Percentiles rank a stretch among this genome's conserved stretches.
Conservation (phyloP, 2,113 vertebrate genomes). For the Colistium nudipinnis region DNA sequence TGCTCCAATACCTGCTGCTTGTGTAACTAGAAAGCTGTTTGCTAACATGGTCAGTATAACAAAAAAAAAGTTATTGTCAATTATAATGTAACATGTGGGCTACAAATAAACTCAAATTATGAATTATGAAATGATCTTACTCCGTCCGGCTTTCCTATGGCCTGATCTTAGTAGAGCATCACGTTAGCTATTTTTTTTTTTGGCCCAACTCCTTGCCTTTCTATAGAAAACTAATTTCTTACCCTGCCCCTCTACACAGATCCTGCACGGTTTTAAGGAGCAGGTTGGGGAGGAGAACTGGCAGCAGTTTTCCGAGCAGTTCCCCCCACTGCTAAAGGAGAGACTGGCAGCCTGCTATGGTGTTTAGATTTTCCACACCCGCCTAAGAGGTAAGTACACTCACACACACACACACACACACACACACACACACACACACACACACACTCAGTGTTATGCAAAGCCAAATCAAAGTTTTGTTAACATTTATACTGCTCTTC, state of each 20-base stretch:
- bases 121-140: not conserved
- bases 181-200: too few species aligned
- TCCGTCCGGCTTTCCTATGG: too few species aligned
- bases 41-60: not conserved
- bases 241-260: constrained; percentile 76
- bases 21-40: not conserved
- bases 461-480: not conserved
- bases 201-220: not conserved
- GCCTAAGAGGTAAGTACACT: constrained; percentile 68
- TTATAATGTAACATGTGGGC: not conserved
- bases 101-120: not conserved
- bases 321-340: constrained; percentile 93
- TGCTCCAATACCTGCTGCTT: not conserved
- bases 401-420: too few species aligned
- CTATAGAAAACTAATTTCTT: not conserved
- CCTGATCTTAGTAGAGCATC: too few species aligned
- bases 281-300: constrained; percentile 95
- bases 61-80: not conserved
- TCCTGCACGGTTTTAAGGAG: constrained; percentile 94
- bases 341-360: constrained; percentile 93
- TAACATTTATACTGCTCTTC: not conserved
- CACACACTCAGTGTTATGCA: not conserved
- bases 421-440: too few species aligned
- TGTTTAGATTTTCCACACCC: constrained; percentile 83
- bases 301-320: constrained; percentile 96